These are phyloP conservation scores for Corapipo altera DNA, from an alignment of 2,113 vertebrate genomes.

Conservation along the genomic window DNA sequence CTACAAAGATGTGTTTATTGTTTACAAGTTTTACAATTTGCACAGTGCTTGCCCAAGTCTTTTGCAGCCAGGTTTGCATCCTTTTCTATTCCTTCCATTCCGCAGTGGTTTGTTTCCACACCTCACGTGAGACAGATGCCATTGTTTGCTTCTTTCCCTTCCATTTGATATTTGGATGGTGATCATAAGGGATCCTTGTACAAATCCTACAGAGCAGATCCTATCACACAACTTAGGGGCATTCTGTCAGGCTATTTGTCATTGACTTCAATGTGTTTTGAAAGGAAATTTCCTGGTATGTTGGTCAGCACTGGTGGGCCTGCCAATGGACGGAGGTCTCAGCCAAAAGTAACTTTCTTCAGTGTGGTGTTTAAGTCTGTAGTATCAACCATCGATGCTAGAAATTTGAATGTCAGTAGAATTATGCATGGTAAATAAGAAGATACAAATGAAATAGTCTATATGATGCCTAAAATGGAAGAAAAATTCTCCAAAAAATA, in stretches of 20 bases:
- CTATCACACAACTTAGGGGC: background rate
- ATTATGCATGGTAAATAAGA: background rate
- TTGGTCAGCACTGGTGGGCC: background rate
- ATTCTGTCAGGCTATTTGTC: background rate
- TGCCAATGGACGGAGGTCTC: rapidly evolving
- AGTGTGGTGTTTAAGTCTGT: background rate
- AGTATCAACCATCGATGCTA: background rate
- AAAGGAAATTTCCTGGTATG: background rate
- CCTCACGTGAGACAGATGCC: background rate
- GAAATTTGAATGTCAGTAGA: background rate
- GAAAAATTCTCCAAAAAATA: too few relatives aligned
- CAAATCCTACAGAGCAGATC: background rate
- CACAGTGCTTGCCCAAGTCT: background rate
- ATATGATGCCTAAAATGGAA: too few relatives aligned
- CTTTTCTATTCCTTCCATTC: background rate
- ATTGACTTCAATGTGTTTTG: background rate
- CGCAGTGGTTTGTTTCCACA: slow-evolving; percentile 1
- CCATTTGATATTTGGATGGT: background rate
- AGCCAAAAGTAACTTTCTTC: background rate
- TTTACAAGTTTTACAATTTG: slow-evolving; percentile 14
- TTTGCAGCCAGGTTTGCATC: background rate
- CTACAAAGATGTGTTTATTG: background rate
- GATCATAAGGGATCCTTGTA: background rate
- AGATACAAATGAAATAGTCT: background rate
- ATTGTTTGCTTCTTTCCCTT: background rate